phyloP scores from a whole-genome alignment of 2,797 vertebrate species.

The Malacoctenus gilli region DNA sequence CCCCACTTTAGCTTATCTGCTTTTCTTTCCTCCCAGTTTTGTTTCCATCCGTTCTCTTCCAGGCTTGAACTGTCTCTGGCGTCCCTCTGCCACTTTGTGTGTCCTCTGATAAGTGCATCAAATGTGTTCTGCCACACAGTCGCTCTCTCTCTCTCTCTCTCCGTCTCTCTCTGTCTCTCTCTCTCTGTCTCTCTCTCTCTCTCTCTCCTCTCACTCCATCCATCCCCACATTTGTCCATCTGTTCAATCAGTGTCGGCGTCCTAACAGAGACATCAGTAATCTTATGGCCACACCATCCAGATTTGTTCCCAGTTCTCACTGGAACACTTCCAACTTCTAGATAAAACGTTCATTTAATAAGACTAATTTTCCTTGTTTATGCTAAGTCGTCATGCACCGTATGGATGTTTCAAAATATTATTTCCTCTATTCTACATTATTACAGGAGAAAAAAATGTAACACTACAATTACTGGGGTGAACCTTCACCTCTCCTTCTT shows the following conservation, averaged over 20 bases:
- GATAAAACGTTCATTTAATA: not conserved
- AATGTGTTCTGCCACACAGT: conserved; percentile 10
- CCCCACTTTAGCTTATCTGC: not conserved
- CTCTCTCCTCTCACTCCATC: too few species aligned
- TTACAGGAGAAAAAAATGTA: too few species aligned
- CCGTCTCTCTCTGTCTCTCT: conserved; percentile 4
- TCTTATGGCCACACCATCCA: conserved; percentile 6
- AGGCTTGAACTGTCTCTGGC: conserved; percentile 8
- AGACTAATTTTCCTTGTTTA: too few species aligned
- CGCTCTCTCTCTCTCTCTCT: conserved; percentile 12
- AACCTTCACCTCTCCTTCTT: too few species aligned
- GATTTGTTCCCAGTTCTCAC: conserved; percentile 24
- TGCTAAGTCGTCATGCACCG: too few species aligned
- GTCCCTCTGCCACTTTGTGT: conserved; percentile 14
- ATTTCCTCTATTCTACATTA: too few species aligned
- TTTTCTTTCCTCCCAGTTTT: not conserved
- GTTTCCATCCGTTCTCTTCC: conserved; percentile 18
- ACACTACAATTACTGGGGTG: too few species aligned
- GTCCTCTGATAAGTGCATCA: conserved; percentile 16
- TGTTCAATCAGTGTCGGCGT: conserved; percentile 24
- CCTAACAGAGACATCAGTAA: conserved; percentile 19
- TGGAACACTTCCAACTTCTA: conserved; percentile 1
- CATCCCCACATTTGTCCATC: conserved; percentile 26
- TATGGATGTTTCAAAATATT: too few species aligned
- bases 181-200: conserved; percentile 11